A percentile compares a stretch with the other conserved stretches of the same genome.
These are phyloP conservation scores for Eurystomus gularis DNA, from an alignment of 2,113 vertebrate genomes.

Conservation along the genomic window DNA sequence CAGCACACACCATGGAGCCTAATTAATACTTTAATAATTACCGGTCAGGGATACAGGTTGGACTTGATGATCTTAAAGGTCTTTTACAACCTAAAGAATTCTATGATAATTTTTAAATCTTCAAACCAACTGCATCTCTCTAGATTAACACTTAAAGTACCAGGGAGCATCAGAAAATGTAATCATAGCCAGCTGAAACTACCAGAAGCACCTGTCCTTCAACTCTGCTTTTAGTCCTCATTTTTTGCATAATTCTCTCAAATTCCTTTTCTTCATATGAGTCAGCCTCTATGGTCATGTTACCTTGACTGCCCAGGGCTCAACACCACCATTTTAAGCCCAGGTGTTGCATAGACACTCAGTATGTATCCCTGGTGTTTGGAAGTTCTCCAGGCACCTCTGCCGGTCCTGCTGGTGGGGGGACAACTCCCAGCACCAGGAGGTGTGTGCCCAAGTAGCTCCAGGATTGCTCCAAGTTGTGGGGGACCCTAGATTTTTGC, in stretches of 20 bases:
- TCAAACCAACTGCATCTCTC: not conserved
- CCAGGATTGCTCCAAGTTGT: not conserved
- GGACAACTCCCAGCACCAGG: not conserved
- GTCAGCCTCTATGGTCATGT: not conserved
- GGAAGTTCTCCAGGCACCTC: not conserved
- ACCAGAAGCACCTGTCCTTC: not conserved
- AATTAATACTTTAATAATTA: not conserved
- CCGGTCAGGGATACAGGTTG: not conserved
- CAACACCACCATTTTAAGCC: not conserved
- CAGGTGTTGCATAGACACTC: not conserved
- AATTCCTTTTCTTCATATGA: not conserved
- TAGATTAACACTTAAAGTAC: not conserved
- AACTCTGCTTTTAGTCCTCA: not conserved
- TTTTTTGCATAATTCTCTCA: not conserved
- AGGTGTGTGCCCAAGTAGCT: not conserved
- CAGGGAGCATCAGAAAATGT: not conserved
- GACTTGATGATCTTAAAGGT: not conserved
- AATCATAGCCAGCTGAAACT: not conserved
- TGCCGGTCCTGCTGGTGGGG: too few relatives aligned
- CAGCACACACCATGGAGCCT: not conserved
- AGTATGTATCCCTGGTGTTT: accelerated
- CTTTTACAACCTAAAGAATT: not conserved
- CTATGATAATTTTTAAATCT: not conserved
- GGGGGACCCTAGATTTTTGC: not conserved
- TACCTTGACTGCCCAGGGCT: not conserved